These are phyloP conservation scores for Takifugu rubripes DNA, from an alignment of 2,797 vertebrate genomes.

Conservation along the genomic window DNA sequence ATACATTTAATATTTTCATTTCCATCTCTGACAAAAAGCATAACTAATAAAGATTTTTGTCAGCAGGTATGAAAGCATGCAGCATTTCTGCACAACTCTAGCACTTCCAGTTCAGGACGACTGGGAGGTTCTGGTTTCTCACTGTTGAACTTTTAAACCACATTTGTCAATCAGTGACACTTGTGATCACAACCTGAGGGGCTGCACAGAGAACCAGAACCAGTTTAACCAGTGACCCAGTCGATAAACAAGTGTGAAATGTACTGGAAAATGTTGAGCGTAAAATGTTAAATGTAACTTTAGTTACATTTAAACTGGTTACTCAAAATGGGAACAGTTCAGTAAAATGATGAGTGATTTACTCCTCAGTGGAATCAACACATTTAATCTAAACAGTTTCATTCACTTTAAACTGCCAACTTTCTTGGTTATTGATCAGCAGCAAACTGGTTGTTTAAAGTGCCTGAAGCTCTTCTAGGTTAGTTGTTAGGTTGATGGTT, in stretches of 20 bases:
- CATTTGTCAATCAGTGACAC: conserved; percentile 24
- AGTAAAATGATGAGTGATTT: neutral
- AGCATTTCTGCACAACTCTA: neutral
- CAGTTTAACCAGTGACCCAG: neutral
- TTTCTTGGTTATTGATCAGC: neutral
- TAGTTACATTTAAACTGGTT: neutral
- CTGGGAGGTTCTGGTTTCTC: neutral
- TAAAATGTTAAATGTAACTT: no score
- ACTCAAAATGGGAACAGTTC: neutral
- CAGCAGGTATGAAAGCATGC: no score
- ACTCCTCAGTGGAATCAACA: neutral
- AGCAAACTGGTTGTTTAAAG: neutral
- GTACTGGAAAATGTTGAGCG: neutral
- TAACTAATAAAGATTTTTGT: no score
- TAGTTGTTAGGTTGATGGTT: neutral
- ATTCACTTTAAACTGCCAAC: neutral
- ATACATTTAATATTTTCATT: no score
- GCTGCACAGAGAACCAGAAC: neutral
- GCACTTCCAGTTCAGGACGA: neutral
- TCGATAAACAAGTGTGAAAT: neutral
- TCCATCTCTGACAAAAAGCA: no score
- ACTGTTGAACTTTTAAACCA: conserved; percentile 6
- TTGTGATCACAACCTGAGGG: neutral
- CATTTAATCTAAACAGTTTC: neutral
- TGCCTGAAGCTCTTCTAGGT: neutral